Evolutionary conservation across 1,140 invertebrate species (phyloP).

Genomic region (Scaptomyza graminum): DNA sequence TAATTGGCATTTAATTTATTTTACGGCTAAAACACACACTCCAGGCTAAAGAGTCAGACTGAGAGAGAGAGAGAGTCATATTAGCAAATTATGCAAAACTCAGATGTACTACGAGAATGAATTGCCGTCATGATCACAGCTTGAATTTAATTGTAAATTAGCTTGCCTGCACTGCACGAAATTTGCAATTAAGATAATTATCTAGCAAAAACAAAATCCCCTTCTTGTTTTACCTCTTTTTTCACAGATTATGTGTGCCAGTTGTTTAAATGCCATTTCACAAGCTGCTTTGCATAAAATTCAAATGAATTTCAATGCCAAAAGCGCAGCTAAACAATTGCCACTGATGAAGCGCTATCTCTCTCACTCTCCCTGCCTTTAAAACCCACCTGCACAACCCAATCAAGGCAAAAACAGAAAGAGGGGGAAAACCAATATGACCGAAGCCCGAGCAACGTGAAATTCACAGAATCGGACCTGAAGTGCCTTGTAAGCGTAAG

Average conservation of each 20-base stretch:
- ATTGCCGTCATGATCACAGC: slow-evolving; percentile 52
- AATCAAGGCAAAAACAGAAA: slow-evolving; percentile 22
- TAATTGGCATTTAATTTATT: slow-evolving; percentile 80
- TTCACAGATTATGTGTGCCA: slow-evolving; percentile 36
- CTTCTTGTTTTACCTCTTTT: not conserved
- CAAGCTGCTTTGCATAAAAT: slow-evolving; percentile 74
- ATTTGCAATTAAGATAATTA: slow-evolving; percentile 81
- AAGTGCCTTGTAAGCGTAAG: slow-evolving; percentile 50
- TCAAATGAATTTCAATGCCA: slow-evolving; percentile 76
- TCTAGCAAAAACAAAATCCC: slow-evolving; percentile 68
- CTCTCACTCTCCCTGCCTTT: slow-evolving; percentile 5
- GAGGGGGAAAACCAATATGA: not conserved
- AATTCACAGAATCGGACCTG: slow-evolving; percentile 6
- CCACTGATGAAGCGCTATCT: slow-evolving; percentile 62
- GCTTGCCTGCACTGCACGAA: slow-evolving; percentile 39
- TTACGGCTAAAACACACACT: slow-evolving; percentile 39
- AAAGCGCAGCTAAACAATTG: slow-evolving; percentile 78
- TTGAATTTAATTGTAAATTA: slow-evolving; percentile 73
- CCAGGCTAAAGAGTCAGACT: not conserved
- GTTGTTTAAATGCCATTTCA: slow-evolving; percentile 36
- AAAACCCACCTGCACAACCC: not conserved
- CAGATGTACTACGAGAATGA: slow-evolving; percentile 22
- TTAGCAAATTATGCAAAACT: slow-evolving; percentile 13
- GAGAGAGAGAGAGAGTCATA: not conserved
- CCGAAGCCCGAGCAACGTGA: not conserved